Evolutionary conservation across 2,113 vertebrate genomes (phyloP).

Genomic region (Thunnus maccoyii): DNA sequence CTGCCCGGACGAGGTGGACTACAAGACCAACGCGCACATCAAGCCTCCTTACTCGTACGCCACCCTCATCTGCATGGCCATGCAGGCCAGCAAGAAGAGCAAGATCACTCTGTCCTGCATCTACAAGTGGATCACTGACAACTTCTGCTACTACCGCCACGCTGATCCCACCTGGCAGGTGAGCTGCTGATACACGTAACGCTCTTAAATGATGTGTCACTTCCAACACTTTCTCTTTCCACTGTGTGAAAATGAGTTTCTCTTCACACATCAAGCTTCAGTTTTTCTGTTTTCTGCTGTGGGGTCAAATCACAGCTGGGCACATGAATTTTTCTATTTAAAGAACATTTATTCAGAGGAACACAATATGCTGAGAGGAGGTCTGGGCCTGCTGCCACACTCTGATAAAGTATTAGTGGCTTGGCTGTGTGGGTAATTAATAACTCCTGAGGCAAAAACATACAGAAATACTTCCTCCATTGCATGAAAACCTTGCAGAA

Average conservation of each 20-base stretch:
- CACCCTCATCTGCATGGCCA: constrained; percentile 97
- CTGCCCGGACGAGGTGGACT: constrained; percentile 91
- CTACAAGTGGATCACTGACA: constrained; percentile 98
- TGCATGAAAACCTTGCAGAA: not conserved
- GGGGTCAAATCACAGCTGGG: constrained; percentile 33
- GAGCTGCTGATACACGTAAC: not conserved
- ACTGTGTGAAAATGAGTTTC: constrained; percentile 30
- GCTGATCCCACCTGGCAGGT: constrained; percentile 98
- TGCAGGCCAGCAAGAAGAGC: constrained; percentile 92
- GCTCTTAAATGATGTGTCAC: not conserved
- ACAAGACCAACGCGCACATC: constrained; percentile 89
- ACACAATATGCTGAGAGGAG: not conserved
- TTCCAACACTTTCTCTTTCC: not conserved
- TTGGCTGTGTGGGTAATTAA: constrained; percentile 39
- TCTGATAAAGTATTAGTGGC: constrained; percentile 41
- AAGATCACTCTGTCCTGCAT: constrained; percentile 96
- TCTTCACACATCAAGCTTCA: not conserved
- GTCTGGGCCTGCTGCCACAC: constrained; percentile 47
- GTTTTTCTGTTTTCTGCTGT: not conserved
- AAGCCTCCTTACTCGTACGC: constrained; percentile 96
- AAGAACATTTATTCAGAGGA: not conserved
- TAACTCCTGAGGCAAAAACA: not conserved
- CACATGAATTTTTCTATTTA: constrained; percentile 1
- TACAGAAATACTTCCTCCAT: not conserved
- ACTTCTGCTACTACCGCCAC: constrained; percentile 96